Evolutionary conservation across 1,140 invertebrate genomes (phyloP).

Genomic region (Grapholita molesta): DNA sequence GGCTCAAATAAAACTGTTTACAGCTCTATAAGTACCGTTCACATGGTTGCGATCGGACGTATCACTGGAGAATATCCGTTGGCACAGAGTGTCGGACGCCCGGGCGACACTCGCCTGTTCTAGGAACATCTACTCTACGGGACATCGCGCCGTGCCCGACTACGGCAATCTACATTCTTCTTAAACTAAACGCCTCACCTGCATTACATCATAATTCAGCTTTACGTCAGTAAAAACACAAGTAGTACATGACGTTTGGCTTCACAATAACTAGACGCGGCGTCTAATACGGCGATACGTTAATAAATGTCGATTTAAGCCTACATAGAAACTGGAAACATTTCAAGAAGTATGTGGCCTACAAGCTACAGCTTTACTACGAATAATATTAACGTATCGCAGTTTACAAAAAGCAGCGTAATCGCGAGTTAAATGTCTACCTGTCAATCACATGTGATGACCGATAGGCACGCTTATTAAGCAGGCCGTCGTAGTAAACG

Average conservation of each 20-base stretch:
- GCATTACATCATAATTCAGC: background rate
- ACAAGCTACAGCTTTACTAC: background rate
- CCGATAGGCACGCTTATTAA: background rate
- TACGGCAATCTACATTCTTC: background rate
- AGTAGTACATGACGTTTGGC: background rate
- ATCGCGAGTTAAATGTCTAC: background rate
- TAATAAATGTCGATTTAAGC: background rate
- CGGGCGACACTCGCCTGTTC: conserved; percentile 18
- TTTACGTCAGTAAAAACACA: background rate
- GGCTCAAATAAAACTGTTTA: conserved; percentile 71
- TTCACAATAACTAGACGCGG: background rate
- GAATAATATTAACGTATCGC: background rate
- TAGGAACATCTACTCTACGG: background rate
- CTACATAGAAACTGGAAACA: background rate
- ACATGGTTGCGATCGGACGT: conserved; percentile 27
- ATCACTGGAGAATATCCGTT: conserved; percentile 61
- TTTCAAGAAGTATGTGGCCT: conserved; percentile 1
- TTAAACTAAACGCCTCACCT: background rate
- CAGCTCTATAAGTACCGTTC: conserved; percentile 33
- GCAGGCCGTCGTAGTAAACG: too few species aligned
- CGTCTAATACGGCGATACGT: background rate
- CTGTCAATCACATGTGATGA: background rate
- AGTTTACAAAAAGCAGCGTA: background rate
- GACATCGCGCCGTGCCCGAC: background rate
- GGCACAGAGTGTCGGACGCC: conserved; percentile 37